Percentiles rank a stretch among this genome's conserved stretches.
These are phyloP conservation scores for Caenorhabditis brenneri DNA, from an alignment of 1,140 invertebrate genomes.

Conservation along the genomic window DNA sequence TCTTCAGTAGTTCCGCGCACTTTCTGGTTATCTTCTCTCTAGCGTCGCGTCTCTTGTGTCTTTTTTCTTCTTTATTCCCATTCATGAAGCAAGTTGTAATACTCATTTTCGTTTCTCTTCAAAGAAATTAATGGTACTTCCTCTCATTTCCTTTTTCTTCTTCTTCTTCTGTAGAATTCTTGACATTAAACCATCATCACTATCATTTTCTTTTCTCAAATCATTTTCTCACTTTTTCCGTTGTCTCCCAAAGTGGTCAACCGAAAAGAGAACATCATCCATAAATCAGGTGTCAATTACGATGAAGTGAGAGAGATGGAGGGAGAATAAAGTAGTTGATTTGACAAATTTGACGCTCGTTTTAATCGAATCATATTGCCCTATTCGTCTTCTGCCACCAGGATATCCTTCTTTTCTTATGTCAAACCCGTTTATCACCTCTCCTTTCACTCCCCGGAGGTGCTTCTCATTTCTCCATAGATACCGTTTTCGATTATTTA, in stretches of 20 bases:
- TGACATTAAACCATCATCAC: conserved; percentile 15
- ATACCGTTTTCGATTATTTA: background rate
- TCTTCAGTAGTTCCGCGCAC: conserved; percentile 40
- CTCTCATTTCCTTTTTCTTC: background rate
- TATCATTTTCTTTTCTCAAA: background rate
- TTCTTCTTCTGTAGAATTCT: background rate
- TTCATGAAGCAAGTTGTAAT: background rate
- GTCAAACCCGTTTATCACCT: conserved; percentile 25
- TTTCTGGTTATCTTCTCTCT: conserved; percentile 26
- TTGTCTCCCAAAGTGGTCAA: background rate
- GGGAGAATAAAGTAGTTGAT: background rate
- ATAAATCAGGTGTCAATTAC: conserved; percentile 36
- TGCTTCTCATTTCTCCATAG: too few relatives aligned
- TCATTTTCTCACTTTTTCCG: background rate
- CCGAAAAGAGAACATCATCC: background rate
- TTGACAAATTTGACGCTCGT: conserved; percentile 12
- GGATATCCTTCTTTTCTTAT: conserved; percentile 1
- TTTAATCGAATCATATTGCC: conserved; percentile 22
- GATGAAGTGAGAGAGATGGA: too few relatives aligned
- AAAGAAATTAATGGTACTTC: conserved; percentile 29
- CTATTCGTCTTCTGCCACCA: background rate
- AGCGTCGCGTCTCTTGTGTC: background rate
- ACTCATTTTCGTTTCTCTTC: conserved; percentile 5
- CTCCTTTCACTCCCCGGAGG: too few relatives aligned
- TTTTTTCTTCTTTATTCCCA: background rate